Percentiles rank a stretch among this genome's conserved stretches.
Conservation (phyloP, 2,113 vertebrate species). For the Crocuta crocuta region DNA sequence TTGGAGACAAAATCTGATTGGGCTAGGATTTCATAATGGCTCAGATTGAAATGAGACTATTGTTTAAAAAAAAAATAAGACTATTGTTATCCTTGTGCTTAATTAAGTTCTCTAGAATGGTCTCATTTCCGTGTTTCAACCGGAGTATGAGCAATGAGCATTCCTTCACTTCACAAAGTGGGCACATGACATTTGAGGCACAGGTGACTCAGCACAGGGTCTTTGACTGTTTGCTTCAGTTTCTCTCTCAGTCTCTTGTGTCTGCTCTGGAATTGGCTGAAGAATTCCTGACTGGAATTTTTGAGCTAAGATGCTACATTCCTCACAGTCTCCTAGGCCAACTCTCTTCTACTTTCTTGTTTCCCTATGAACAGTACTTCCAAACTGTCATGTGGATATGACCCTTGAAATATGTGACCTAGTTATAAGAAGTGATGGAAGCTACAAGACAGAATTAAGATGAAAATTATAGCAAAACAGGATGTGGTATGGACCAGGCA, state of each 20-base stretch:
- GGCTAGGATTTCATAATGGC: not conserved
- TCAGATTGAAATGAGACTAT: not conserved
- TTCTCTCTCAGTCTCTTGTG: not conserved
- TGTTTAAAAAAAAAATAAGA: not conserved
- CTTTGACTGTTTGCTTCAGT: not conserved
- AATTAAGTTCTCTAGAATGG: not conserved
- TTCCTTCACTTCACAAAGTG: not conserved
- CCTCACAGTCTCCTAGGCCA: not conserved
- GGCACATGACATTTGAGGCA: not conserved
- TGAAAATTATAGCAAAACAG: not conserved
- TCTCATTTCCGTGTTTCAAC: not conserved
- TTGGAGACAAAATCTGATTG: not conserved
- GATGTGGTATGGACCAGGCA: not conserved
- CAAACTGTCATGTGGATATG: not conserved
- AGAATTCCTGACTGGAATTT: not conserved
- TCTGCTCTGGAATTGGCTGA: not conserved
- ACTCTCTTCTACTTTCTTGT: not conserved
- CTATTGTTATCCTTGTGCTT: not conserved
- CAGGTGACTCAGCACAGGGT: not conserved
- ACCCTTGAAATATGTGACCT: not conserved
- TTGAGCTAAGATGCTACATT: not conserved
- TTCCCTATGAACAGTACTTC: not conserved
- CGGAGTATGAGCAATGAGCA: not conserved
- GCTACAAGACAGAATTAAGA: not conserved
- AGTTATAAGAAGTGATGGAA: not conserved